These are phyloP conservation scores for Diplolepis rosae DNA, from an alignment of 2,888 invertebrate species.

Conservation along the genomic window DNA sequence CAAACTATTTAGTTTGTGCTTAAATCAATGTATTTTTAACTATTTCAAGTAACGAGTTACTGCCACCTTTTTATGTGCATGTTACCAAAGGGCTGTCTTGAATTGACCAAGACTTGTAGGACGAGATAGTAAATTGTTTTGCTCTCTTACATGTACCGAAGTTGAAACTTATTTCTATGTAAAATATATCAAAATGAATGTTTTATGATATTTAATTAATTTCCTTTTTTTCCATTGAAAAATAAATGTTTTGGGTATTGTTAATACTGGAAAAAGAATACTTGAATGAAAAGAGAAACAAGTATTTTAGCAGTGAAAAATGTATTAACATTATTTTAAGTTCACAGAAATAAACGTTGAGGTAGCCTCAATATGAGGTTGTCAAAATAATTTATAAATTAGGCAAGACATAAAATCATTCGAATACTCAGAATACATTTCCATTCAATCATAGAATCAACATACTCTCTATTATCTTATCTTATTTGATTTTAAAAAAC, in stretches of 20 bases:
- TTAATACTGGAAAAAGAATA: neutral
- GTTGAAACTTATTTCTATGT: conserved; percentile 13
- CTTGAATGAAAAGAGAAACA: conserved; percentile 20
- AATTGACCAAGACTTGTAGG: conserved; percentile 2
- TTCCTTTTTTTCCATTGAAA: neutral
- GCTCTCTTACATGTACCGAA: conserved; percentile 7
- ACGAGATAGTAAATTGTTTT: conserved; percentile 15
- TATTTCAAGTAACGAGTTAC: neutral
- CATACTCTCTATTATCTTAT: neutral
- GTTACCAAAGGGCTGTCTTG: conserved; percentile 16
- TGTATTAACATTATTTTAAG: conserved; percentile 18
- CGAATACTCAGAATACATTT: conserved; percentile 2
- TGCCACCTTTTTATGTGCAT: conserved; percentile 5
- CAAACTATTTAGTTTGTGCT: neutral
- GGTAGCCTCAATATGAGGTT: conserved; percentile 15
- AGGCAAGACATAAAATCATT: neutral
- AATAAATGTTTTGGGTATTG: neutral
- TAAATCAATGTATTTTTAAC: conserved; percentile 11
- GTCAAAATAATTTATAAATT: conserved; percentile 14
- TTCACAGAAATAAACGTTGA: conserved; percentile 25
- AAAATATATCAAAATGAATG: conserved; percentile 16
- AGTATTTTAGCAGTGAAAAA: neutral
- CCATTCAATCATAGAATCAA: neutral
- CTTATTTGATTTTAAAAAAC: neutral
- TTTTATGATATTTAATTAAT: neutral